Percentiles rank a stretch among this genome's conserved stretches.
phyloP scores from a whole-genome alignment of 2,888 invertebrate genomes.

The Pseudoips prasinana region DNA sequence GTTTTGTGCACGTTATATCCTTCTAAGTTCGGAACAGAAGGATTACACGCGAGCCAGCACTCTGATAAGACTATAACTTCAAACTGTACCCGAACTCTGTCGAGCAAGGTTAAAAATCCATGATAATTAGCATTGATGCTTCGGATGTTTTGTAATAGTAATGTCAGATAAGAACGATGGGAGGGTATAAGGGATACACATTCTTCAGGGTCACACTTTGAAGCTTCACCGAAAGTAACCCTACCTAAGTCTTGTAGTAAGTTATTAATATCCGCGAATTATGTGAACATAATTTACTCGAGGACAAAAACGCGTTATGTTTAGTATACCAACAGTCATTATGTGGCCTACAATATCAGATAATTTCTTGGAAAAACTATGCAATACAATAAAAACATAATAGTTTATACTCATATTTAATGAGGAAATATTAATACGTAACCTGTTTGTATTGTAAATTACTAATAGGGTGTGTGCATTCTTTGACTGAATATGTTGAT shows the following conservation, averaged over 20 bases:
- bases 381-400: too few species aligned
- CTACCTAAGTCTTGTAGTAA: neutral
- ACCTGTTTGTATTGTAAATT: too few species aligned
- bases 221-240: neutral
- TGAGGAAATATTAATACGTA: too few species aligned
- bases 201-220: neutral
- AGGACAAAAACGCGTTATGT: too few species aligned
- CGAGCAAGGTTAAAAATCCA: neutral
- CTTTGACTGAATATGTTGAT: too few species aligned
- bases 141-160: neutral
- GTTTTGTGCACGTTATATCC: neutral
- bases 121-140: conserved; percentile 1
- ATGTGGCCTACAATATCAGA: too few species aligned
- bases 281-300: neutral
- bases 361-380: too few species aligned
- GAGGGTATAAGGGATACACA: neutral
- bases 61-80: neutral
- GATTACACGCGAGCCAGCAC: conserved; percentile 2
- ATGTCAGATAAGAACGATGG: neutral
- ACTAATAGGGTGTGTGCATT: too few species aligned
- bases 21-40: neutral
- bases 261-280: neutral
- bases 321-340: too few species aligned
- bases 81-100: neutral
- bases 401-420: too few species aligned